These are phyloP conservation scores for Protomyctophum bolini DNA, from an alignment of 2,113 vertebrate genomes.

Conservation along the genomic window DNA sequence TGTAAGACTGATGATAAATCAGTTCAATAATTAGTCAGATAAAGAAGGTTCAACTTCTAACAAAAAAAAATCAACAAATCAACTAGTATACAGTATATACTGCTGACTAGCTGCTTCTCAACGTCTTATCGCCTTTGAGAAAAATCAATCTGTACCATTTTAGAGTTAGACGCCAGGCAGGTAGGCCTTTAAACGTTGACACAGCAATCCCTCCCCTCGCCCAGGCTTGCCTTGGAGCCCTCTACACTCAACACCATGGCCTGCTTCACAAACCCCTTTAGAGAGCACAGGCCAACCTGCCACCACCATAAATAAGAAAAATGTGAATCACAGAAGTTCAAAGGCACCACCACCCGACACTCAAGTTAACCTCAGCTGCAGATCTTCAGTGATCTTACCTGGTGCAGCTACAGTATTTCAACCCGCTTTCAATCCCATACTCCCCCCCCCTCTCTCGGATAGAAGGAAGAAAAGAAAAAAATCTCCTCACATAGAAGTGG, in stretches of 20 bases:
- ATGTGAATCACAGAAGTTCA: background rate
- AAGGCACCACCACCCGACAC: background rate
- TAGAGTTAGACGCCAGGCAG: background rate
- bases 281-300: background rate
- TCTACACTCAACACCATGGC: background rate
- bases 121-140: too few relatives aligned
- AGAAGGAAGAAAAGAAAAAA: conserved; percentile 15
- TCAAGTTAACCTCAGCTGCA: conserved; percentile 40
- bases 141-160: background rate
- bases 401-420: conserved; percentile 37
- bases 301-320: background rate
- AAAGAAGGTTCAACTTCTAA: background rate
- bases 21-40: background rate
- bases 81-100: background rate
- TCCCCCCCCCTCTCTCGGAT: conserved; percentile 18
- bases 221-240: background rate
- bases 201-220: conserved; percentile 11
- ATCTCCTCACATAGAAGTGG: conserved; percentile 34
- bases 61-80: background rate
- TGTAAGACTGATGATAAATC: too few relatives aligned
- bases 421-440: conserved; percentile 10
- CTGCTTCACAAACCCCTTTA: background rate
- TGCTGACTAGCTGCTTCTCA: background rate
- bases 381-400: conserved; percentile 41
- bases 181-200: conserved; percentile 37